Percentiles rank a stretch among this genome's conserved stretches.
Evolutionary conservation across 2,113 vertebrate species (phyloP).

Genomic region (Gobiocypris rarus): DNA sequence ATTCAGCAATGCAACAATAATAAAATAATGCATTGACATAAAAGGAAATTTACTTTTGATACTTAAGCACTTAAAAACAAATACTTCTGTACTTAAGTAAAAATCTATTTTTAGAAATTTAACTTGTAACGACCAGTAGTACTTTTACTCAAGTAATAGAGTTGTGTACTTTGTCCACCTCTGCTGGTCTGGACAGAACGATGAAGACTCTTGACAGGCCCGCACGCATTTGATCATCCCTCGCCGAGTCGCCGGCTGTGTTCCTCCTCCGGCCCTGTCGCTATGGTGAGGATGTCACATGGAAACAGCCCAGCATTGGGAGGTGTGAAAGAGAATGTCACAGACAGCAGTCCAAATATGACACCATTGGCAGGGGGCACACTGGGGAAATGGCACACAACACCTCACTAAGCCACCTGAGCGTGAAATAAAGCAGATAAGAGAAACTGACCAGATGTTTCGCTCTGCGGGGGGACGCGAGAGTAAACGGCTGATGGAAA

Average conservation of each 20-base stretch:
- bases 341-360: constrained; percentile 32
- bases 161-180: too few relatives aligned
- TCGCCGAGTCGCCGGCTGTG: neutral
- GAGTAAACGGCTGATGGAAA: constrained; percentile 33
- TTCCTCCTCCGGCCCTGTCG: constrained; percentile 20
- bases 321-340: constrained; percentile 31
- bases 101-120: too few relatives aligned
- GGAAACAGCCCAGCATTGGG: constrained; percentile 11
- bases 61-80: too few relatives aligned
- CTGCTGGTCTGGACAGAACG: constrained; percentile 9
- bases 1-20: too few relatives aligned
- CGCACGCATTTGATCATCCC: constrained; percentile 14
- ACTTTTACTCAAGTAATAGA: too few relatives aligned
- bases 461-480: constrained; percentile 9
- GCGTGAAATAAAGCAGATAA: constrained; percentile 50
- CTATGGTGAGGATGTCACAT: constrained; percentile 38
- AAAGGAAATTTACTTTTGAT: too few relatives aligned
- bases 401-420: constrained; percentile 25
- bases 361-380: constrained; percentile 38
- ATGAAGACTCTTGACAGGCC: constrained; percentile 29
- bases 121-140: too few relatives aligned
- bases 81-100: too few relatives aligned
- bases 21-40: too few relatives aligned
- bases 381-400: constrained; percentile 31
- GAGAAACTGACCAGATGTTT: constrained; percentile 57